Evolutionary conservation across 2,888 invertebrate genomes (phyloP).

Genomic region (Tortrix viridana): DNA sequence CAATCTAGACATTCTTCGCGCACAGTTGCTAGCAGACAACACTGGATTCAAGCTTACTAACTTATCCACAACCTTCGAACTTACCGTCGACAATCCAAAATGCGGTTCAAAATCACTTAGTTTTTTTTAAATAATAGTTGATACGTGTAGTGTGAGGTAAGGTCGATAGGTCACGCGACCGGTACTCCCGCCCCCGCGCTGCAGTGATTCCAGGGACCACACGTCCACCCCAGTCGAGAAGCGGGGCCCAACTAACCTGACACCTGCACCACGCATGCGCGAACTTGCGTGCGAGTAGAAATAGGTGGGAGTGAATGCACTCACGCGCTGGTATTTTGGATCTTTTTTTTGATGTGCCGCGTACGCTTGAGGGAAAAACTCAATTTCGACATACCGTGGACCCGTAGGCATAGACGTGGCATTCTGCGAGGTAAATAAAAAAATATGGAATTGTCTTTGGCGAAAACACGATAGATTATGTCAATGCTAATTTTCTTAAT

Average conservation of each 20-base stretch:
- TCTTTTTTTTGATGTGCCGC: conserved; percentile 27
- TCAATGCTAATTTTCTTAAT: too few relatives aligned
- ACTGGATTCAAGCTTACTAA: too few relatives aligned
- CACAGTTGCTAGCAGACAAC: too few relatives aligned
- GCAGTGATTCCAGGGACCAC: fast-evolving
- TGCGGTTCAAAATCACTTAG: neutral
- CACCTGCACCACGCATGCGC: conserved; percentile 25
- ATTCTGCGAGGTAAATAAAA: too few relatives aligned
- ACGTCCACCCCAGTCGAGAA: conserved; percentile 9
- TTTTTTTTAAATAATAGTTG: neutral
- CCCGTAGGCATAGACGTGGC: too few relatives aligned
- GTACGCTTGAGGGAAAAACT: neutral
- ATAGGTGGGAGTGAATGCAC: conserved; percentile 38
- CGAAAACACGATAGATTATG: too few relatives aligned
- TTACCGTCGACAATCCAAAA: neutral
- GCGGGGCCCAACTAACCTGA: conserved; percentile 21
- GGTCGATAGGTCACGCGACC: conserved; percentile 33
- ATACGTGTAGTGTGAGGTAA: conserved; percentile 9
- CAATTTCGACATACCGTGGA: too few relatives aligned
- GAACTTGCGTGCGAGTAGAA: conserved; percentile 29
- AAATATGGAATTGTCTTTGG: too few relatives aligned
- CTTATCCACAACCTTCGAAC: neutral
- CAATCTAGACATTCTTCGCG: too few relatives aligned
- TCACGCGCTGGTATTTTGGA: conserved; percentile 28
- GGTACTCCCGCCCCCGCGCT: conserved; percentile 34